Evolutionary conservation across 2,113 vertebrate species (phyloP), one percentile per base, ranked within the genome.

Genomic region (Burhinus bistriatus): DNA sequence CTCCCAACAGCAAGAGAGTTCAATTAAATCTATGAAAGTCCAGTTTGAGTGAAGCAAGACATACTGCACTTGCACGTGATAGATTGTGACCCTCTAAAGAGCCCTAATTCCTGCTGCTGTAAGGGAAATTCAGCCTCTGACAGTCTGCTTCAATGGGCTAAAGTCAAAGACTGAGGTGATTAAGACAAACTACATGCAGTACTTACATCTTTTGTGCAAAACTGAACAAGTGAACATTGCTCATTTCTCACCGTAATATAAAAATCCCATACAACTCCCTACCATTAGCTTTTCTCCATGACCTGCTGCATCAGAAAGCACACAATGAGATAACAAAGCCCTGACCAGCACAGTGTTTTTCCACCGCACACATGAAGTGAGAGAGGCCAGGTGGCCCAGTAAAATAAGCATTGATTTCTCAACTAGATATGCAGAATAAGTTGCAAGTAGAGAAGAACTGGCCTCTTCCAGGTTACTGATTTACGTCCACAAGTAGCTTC

Each of bases 81-180:
- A 85, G 81, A 82, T 13, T 44, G 29, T 36, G 88, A 82, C 26
- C 76, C 85, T 66, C 87, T 81, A 3, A 38, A 93, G 77, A 87
- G 40, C 8, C 82, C 49, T 66, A 72, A 36, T 42, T 85, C 72
- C 95, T 94, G 66, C 49, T 62, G 75, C 34, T 90, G 12, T 9
- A 77, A 87, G 61, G 90, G 72, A 32, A 96, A 97, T 61, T 92
- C 52, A 75, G 42, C 34, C n/a, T 40, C 59, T 32, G 38, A 55
- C 10, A 8, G 5, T 30, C 85, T 93, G 51, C 61, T 89, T 77
- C 69, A 49, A 11, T 0, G 19, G 27, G 25, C 70, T 82, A 29
- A 76, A 72, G 16, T 9, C 59, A 85, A 76, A 77, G 38, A 40
- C 59, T 23, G 77, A n/a, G 38, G 45, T 47, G 76, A 80, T 90